These are phyloP conservation scores for Pseudocheirus occidentalis DNA, from an alignment of 2,797 vertebrate species.

Conservation along the genomic window DNA sequence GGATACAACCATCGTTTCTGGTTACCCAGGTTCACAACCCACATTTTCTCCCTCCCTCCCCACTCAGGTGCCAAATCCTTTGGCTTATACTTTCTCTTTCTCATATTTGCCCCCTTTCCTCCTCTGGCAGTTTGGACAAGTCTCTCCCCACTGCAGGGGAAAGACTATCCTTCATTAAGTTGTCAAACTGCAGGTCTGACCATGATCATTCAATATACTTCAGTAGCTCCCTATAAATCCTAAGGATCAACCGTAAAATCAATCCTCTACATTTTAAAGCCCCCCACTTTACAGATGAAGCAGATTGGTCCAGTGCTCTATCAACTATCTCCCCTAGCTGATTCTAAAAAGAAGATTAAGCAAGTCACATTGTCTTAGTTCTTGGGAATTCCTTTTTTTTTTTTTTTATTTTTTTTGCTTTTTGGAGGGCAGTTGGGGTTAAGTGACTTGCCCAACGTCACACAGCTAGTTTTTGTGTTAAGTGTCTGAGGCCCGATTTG, in stretches of 20 bases:
- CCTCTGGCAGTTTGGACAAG: background rate
- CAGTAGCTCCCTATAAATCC: background rate
- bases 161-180: background rate
- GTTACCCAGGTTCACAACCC: background rate
- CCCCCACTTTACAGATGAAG: background rate
- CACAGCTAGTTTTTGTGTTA: too few relatives aligned
- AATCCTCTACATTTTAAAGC: background rate
- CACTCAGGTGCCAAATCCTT: background rate
- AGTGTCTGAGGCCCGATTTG: too few relatives aligned
- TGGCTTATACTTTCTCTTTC: background rate
- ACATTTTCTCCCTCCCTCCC: background rate
- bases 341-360: background rate
- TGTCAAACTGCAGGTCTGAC: background rate
- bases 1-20: background rate
- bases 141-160: background rate
- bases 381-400: background rate
- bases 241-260: background rate
- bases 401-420: too few relatives aligned
- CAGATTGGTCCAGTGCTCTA: background rate
- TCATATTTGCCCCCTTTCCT: background rate
- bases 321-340: background rate
- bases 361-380: background rate
- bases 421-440: too few relatives aligned
- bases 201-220: background rate
- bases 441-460: too few relatives aligned